phyloP scores from a whole-genome alignment of 2,797 vertebrate species.

The Toxotes lorentzi region DNA sequence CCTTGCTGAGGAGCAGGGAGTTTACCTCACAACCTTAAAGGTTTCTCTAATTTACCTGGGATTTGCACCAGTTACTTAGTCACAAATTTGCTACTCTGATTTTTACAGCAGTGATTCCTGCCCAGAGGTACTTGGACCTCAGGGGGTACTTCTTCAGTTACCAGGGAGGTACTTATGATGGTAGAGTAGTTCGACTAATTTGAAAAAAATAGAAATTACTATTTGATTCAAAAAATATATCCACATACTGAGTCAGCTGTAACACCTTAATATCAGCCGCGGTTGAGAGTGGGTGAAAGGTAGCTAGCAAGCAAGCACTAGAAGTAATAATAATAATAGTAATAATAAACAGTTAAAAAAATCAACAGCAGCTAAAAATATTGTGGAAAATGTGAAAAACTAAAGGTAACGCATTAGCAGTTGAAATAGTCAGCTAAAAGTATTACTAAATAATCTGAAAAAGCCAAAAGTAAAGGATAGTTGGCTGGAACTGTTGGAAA shows the following conservation, averaged over 20 bases:
- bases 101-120: conserved; percentile 1
- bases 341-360: too few relatives aligned
- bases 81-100: conserved; percentile 6
- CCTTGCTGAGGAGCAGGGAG: conserved; percentile 16
- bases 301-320: not conserved
- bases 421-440: too few relatives aligned
- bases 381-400: too few relatives aligned
- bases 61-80: conserved; percentile 14
- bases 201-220: not conserved
- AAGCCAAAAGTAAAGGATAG: too few relatives aligned
- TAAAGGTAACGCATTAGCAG: too few relatives aligned
- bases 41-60: conserved; percentile 20
- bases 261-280: not conserved
- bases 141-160: not conserved
- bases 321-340: too few relatives aligned
- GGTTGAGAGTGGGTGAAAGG: not conserved
- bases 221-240: not conserved
- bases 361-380: not conserved
- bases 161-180: not conserved
- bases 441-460: too few relatives aligned
- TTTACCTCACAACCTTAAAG: conserved; percentile 16
- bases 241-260: not conserved
- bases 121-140: not conserved
- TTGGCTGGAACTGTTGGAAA: too few relatives aligned
- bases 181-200: not conserved